phyloP scores from a whole-genome alignment of 1,140 invertebrate genomes.

The Drosophila leontia region DNA sequence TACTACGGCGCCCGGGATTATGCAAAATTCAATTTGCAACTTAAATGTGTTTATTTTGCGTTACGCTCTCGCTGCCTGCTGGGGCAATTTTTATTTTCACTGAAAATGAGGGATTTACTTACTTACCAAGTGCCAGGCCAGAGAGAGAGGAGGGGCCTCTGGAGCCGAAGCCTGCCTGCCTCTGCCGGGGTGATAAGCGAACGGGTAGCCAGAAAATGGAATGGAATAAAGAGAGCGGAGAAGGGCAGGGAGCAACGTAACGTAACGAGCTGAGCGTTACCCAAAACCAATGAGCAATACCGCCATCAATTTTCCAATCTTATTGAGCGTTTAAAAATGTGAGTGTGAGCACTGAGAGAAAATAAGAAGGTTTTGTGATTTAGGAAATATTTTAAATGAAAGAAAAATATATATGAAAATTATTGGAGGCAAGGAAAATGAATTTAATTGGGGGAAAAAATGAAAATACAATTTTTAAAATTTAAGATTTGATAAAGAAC shows the following conservation, averaged over 20 bases:
- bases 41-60: constrained; percentile 85
- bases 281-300: constrained; percentile 70
- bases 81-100: constrained; percentile 83
- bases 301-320: constrained; percentile 82
- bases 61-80: constrained; percentile 63
- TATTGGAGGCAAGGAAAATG: no score
- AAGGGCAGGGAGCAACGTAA: constrained; percentile 7
- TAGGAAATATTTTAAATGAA: not conserved
- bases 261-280: constrained; percentile 32
- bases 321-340: constrained; percentile 80
- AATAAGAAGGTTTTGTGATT: no score
- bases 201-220: constrained; percentile 42
- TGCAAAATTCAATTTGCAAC: constrained; percentile 85
- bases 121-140: constrained; percentile 36
- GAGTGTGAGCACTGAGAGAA: constrained; percentile 33
- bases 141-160: not conserved
- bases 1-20: constrained; percentile 72
- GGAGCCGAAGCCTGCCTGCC: constrained; percentile 5
- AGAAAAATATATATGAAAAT: no score
- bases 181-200: constrained; percentile 39
- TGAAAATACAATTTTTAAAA: no score
- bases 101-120: constrained; percentile 82
- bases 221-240: not conserved
- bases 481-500: no score
- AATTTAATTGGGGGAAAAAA: no score